Evolutionary conservation across 2,113 vertebrate genomes (phyloP).

Genomic region (Paradisaea rubra): DNA sequence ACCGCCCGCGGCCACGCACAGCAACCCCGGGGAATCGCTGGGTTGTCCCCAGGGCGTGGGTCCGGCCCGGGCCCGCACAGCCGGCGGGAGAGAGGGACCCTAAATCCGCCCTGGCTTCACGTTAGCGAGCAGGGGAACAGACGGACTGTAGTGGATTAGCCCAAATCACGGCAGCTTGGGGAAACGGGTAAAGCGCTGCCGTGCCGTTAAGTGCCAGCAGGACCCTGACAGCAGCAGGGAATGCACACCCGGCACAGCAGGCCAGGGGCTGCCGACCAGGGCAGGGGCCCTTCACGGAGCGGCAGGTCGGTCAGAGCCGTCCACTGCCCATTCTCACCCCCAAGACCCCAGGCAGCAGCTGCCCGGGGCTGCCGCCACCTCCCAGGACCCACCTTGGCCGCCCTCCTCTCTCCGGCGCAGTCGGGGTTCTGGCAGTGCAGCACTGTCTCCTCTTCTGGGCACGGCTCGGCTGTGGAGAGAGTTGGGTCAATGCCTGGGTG

Average conservation of each 20-base stretch:
- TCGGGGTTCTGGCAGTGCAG: conserved; percentile 82
- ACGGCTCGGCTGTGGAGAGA: conserved; percentile 76
- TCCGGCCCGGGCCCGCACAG: background rate
- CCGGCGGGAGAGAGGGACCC: background rate
- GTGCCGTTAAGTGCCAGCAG: fast-evolving
- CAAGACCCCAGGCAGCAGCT: background rate
- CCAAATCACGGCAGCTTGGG: background rate
- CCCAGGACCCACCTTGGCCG: conserved; percentile 77
- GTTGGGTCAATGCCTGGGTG: background rate
- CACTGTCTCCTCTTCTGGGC: conserved; percentile 76
- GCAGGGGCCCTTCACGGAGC: background rate
- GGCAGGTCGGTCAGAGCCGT: background rate
- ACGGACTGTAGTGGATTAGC: background rate
- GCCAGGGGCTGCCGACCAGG: background rate
- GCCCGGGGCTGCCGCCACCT: fast-evolving
- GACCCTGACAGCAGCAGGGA: fast-evolving
- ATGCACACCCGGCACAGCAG: fast-evolving
- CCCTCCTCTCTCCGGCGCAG: conserved; percentile 77
- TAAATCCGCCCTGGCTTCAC: background rate
- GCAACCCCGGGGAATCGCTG: background rate
- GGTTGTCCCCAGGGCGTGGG: fast-evolving
- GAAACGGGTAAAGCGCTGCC: fast-evolving
- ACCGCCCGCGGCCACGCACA: background rate
- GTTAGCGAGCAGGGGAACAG: background rate
- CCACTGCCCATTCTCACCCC: background rate